Base-by-base conservation (phyloP, 1,140 invertebrate species). In the Caenorhabditis briggsae region DNA sequence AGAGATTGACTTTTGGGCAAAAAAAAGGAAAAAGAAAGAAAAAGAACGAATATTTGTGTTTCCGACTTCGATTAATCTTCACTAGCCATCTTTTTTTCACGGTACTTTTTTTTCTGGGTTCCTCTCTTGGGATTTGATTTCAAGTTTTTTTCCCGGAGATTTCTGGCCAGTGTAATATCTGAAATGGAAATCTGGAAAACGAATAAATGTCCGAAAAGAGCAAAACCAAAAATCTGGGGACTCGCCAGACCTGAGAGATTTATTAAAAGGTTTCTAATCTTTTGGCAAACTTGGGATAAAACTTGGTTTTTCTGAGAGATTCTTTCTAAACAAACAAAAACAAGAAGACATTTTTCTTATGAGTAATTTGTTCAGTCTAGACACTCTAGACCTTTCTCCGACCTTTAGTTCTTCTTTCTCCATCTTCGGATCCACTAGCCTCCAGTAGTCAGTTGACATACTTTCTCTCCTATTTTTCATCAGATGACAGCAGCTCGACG, bases 31-130 rank as follows among this genome's bases (percentile, higher is more conserved):
- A 23, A 33, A 61, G 56, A 58, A 58, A n/a, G n/a, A n/a, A 58
- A 58, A 18, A n/a, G n/a, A 20, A 20, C 50, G 50, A 12, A 25
- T 25, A 61, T 33, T 33, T 61, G 59, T 61, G n/a, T 78, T 78
- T 78, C 70, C 43, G 70, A 53, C 43, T 25, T 12, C 70, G 70
- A 78, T 78, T 78, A 78, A 78, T 78, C 70, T 78, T 78, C 70
- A 61, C n/a, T 61, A 11, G 23, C 8, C 9, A 61, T 61, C 59
- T 61, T 53, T 18, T 53, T 53, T 53, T n/a, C n/a, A 61, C 23
- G 7, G 59, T 61, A 2, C 23, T 61, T 61, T 61, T 58, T 58
- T 61, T 20, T 18, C 14, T 9, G 59, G 20, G 18, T 23, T 20
- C 56, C 20, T 25, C 20, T 25, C 59, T 61, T 5, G 59, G 59